These are phyloP conservation scores for Melanocharis versteri DNA, from an alignment of 2,113 vertebrate species.

Conservation along the genomic window DNA sequence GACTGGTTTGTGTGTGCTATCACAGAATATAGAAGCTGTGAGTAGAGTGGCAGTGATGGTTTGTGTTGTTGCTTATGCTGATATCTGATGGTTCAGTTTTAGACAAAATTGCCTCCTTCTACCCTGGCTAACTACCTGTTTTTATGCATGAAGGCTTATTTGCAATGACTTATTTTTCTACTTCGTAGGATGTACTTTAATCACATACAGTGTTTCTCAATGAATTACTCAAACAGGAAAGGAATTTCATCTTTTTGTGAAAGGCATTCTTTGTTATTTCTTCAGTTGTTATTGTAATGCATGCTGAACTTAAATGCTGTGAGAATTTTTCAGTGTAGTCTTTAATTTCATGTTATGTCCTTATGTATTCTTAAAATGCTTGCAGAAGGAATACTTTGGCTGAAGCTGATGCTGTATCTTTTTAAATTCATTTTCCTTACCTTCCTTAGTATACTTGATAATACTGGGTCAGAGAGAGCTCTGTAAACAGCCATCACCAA, in stretches of 20 bases:
- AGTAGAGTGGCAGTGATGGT: background rate
- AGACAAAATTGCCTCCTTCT: background rate
- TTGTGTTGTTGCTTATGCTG: background rate
- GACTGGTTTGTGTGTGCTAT: background rate
- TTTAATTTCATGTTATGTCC: background rate
- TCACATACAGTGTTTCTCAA: background rate
- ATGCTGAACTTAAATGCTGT: background rate
- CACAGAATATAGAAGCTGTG: background rate
- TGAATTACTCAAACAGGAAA: background rate
- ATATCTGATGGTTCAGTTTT: background rate
- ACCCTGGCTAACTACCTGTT: background rate
- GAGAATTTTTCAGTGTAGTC: background rate
- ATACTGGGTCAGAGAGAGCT: background rate
- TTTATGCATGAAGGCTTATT: background rate
- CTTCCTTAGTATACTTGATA: background rate
- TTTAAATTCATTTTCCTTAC: background rate
- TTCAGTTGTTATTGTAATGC: background rate
- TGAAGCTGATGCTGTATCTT: background rate
- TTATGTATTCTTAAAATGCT: background rate
- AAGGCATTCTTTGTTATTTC: background rate
- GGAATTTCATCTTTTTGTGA: background rate
- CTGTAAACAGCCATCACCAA: background rate
- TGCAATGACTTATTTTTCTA: background rate
- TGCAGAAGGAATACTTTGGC: background rate
- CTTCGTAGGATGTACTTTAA: background rate